Percentiles rank a stretch among this genome's conserved stretches.
These are phyloP conservation scores for Pogonocherus hispidulus DNA, from an alignment of 2,888 invertebrate genomes.

Conservation along the genomic window DNA sequence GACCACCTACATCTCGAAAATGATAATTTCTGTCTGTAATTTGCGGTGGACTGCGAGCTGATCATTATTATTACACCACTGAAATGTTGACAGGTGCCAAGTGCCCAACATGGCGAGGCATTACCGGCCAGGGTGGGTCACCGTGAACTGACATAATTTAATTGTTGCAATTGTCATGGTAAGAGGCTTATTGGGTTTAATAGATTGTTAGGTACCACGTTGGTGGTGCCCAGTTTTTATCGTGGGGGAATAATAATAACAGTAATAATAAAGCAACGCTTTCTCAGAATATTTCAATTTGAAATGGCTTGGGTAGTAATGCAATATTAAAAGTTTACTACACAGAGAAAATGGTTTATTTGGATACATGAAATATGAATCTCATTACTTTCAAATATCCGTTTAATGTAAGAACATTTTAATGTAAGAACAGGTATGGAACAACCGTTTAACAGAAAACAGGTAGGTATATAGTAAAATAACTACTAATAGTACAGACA, in stretches of 20 bases:
- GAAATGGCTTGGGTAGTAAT: too few species aligned
- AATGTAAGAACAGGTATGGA: too few species aligned
- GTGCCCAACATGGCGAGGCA: not conserved
- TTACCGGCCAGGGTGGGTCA: not conserved
- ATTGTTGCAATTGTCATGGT: not conserved
- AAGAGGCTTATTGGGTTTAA: not conserved
- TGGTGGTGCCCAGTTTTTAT: not conserved
- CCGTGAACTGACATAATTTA: not conserved
- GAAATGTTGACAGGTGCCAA: constrained; percentile 12
- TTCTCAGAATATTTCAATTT: too few species aligned
- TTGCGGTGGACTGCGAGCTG: not conserved
- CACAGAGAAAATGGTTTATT: too few species aligned
- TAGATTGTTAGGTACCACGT: not conserved
- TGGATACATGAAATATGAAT: too few species aligned
- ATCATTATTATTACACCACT: constrained; percentile 9
- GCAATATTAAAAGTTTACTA: too few species aligned
- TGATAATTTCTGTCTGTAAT: constrained; percentile 13
- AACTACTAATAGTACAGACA: too few species aligned
- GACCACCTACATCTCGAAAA: constrained; percentile 5
- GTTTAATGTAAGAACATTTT: too few species aligned
- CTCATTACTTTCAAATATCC: too few species aligned
- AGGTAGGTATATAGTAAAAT: too few species aligned
- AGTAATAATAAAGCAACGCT: not conserved
- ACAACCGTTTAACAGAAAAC: too few species aligned
- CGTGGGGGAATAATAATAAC: not conserved